Conservation (phyloP, 2,888 invertebrate species). For the Buathra laborator region DNA sequence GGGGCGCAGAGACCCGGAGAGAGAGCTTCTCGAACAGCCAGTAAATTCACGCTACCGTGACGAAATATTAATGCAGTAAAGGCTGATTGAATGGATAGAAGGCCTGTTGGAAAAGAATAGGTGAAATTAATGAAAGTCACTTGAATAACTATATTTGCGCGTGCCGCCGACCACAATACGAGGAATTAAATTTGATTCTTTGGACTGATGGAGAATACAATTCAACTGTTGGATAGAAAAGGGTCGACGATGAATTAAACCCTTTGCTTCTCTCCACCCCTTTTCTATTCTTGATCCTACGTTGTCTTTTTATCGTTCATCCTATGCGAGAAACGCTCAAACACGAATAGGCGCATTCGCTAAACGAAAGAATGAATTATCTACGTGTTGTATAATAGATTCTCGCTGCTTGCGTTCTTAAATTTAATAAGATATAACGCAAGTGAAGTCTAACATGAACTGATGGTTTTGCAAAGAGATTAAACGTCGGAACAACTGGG, state of each 20-base stretch:
- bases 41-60: conserved; percentile 44
- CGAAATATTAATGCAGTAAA: conserved; percentile 55
- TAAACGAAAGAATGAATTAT: conserved; percentile 1
- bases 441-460: not conserved
- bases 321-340: not conserved
- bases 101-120: conserved; percentile 35
- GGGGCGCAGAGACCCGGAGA: not conserved
- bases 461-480: not conserved
- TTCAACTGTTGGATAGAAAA: conserved; percentile 27
- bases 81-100: conserved; percentile 38
- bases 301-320: not conserved
- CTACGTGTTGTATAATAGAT: not conserved
- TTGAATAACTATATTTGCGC: conserved; percentile 39
- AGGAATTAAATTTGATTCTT: conserved; percentile 46
- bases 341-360: conserved; percentile 4
- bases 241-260: conserved; percentile 7
- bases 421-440: not conserved
- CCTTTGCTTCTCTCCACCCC: conserved; percentile 29
- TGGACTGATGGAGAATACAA: conserved; percentile 17
- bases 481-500: not conserved
- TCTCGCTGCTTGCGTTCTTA: not conserved
- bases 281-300: conserved; percentile 7
- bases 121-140: conserved; percentile 50
- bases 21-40: conserved; percentile 39
- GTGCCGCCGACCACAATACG: conserved; percentile 43